Percentiles rank a stretch among this genome's conserved stretches.
These are phyloP conservation scores for Lepeophtheirus nordmannii DNA, from an alignment of 2,888 invertebrate genomes.

Conservation along the genomic window DNA sequence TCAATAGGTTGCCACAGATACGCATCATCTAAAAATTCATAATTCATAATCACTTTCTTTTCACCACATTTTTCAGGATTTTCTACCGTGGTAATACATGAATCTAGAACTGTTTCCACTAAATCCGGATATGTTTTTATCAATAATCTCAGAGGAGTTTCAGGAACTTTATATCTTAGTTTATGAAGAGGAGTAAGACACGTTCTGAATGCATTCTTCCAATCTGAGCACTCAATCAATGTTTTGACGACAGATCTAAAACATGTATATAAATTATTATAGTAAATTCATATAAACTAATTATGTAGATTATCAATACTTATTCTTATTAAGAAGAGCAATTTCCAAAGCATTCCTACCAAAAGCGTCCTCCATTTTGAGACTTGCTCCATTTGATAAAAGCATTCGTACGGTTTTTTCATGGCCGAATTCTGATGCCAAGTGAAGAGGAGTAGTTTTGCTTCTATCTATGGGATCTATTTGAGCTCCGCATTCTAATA, in stretches of 20 bases:
- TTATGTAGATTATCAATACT: conserved; percentile 15
- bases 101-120: conserved; percentile 30
- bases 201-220: conserved; percentile 36
- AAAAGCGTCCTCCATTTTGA: conserved; percentile 33
- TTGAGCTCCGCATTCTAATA: conserved; percentile 27
- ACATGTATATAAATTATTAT: not conserved
- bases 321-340: conserved; percentile 28
- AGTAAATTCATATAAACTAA: not conserved
- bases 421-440: conserved; percentile 35
- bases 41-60: conserved; percentile 30
- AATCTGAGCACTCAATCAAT: conserved; percentile 34
- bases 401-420: conserved; percentile 33
- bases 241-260: conserved; percentile 35
- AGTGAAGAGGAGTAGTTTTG: conserved; percentile 34
- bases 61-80: not conserved
- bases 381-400: conserved; percentile 32
- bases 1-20: conserved; percentile 29
- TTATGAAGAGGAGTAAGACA: not conserved
- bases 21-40: conserved; percentile 39
- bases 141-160: conserved; percentile 39
- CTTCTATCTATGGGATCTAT: conserved; percentile 28
- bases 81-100: conserved; percentile 23
- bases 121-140: conserved; percentile 37
- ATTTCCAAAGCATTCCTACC: conserved; percentile 30
- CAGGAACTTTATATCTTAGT: conserved; percentile 8